Evolutionary conservation across 1,140 invertebrate species (phyloP), one percentile per base, ranked within the genome.

Genomic region (Nomia melanderi): DNA sequence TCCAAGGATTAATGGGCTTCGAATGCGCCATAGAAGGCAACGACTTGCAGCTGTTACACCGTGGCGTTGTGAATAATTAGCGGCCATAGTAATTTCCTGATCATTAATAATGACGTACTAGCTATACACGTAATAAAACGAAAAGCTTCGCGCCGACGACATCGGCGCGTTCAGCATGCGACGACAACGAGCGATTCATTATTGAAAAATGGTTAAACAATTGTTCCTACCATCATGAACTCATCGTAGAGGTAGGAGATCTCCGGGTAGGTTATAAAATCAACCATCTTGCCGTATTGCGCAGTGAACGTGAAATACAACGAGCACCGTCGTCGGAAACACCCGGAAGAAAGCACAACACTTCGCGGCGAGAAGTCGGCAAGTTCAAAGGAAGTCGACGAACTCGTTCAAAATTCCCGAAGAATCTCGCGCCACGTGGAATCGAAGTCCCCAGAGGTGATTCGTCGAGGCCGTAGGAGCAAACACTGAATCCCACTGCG

Each of bases 161-260:
- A 12, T 6, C 20, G 44, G 5, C 1, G 11, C 2, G n/a, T 27
- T 12, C 39, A 12, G 39, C 31, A n/a, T 41, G 25, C 27, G 29
- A 14, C 25, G 7, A 29, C 27, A 5, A 2, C 17, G 14, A 27
- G 5, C 4, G 7, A 23, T 39, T 14, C 3, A 6, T 62, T 25
- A 71, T 53, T 47, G 20, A 47, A 62, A 33, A 25, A 25, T 6
- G 3, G 31, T n/a, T 14, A 1, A 33, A 39, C 14, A 78, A 23
- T 12, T 27, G 33, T 44, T 67, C 83, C 47, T 89, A 89, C 86
- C 88, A 85, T 79, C 83, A 88, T 78, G 79, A 90, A 79, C 74
- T 91, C 86, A 79, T 90, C 86, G 86, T 88, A 89, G 82, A 92
- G 88, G 77, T 90, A 91, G 73, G 89, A 89, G 74, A 91, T 88